Evolutionary conservation across 2,888 invertebrate species (phyloP), one percentile per base, ranked within the genome.

Genomic region (Aphrophora alni): DNA sequence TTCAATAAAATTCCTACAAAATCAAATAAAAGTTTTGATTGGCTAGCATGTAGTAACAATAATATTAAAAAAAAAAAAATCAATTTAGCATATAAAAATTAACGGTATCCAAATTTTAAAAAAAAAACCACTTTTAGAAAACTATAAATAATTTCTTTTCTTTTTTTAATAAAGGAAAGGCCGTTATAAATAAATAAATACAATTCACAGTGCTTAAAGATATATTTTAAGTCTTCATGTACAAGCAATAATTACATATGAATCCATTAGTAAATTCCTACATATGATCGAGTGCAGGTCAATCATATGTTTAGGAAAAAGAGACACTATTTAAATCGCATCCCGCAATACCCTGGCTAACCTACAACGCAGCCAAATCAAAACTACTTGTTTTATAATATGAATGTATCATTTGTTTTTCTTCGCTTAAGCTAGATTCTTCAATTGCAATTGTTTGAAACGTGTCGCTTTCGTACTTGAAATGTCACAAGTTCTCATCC

Each of bases 161-260:
- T 33, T 33, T 33, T 33, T 5, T 33, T 33, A 5, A 33, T 33
- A 21, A 59, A 21, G 59, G 21, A 21, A 21, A 59, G 59, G 59
- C 59, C 59, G 14, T 21, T 21, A 21, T 59, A 59, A 59, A 59
- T 59, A 59, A 59, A 44, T 10, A 79, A 79, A 68, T 26, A 28
- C 74, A 81, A 51, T 68, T 73, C 89, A 91, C 91, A 92, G 92
- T 93, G 93, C 92, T 92, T 93, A 92, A 92, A 92, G 92, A 92
- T 92, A 92, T 91, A 90, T 92, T 92, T 92, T 92, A 84, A 92
- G 92, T 92, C 91, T 92, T 92, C 92, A 92, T 92, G 91, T 93
- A 92, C 92, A 93, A 93, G 93, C 92, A 92, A 5, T 92, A 84
- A 85, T 85, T 83, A 85, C 84, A 85, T 84, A 84, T 82, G 80